Percentiles rank a stretch among this genome's conserved stretches.
Evolutionary conservation across 1,140 invertebrate species (phyloP).

Genomic region (Patella vulgata): DNA sequence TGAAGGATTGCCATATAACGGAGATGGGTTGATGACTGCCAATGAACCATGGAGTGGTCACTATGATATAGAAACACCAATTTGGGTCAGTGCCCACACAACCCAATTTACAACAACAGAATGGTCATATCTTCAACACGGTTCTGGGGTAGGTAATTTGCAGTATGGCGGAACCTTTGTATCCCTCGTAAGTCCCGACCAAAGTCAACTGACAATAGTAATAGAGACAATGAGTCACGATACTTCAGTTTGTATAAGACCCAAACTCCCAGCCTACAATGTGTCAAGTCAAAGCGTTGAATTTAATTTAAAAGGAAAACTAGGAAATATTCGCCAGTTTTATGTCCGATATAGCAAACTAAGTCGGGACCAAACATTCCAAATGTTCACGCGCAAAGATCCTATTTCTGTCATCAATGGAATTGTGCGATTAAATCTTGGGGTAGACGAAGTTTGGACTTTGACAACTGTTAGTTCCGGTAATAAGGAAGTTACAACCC

Average conservation of each 20-base stretch:
- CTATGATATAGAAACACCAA: slow-evolving; percentile 53
- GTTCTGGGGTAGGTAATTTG: slow-evolving; percentile 47
- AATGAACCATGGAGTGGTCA: slow-evolving; percentile 61
- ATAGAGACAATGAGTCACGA: slow-evolving; percentile 62
- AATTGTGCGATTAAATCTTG: slow-evolving; percentile 41
- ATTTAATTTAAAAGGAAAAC: slow-evolving; percentile 47
- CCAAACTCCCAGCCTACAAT: slow-evolving; percentile 45
- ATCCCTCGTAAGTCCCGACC: slow-evolving; percentile 44
- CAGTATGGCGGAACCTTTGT: slow-evolving; percentile 57
- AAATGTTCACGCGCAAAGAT: slow-evolving; percentile 16
- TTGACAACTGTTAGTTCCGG: slow-evolving; percentile 56
- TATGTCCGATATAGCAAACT: slow-evolving; percentile 37
- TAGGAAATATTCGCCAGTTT: slow-evolving; percentile 27
- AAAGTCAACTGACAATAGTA: slow-evolving; percentile 53
- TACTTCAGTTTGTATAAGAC: slow-evolving; percentile 57
- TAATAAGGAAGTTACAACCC: slow-evolving; percentile 41
- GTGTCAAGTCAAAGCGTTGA: slow-evolving; percentile 49
- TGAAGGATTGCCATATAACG: slow-evolving; percentile 43
- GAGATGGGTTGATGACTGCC: slow-evolving; percentile 62
- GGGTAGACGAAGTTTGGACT: slow-evolving; percentile 57
- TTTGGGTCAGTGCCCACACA: slow-evolving; percentile 64
- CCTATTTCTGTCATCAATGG: slow-evolving; percentile 51
- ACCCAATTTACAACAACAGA: slow-evolving; percentile 58
- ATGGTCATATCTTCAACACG: slow-evolving; percentile 57
- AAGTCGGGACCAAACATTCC: slow-evolving; percentile 11